phyloP scores from a whole-genome alignment of 2,113 vertebrate genomes.

The Oreochromis tanganicae region DNA sequence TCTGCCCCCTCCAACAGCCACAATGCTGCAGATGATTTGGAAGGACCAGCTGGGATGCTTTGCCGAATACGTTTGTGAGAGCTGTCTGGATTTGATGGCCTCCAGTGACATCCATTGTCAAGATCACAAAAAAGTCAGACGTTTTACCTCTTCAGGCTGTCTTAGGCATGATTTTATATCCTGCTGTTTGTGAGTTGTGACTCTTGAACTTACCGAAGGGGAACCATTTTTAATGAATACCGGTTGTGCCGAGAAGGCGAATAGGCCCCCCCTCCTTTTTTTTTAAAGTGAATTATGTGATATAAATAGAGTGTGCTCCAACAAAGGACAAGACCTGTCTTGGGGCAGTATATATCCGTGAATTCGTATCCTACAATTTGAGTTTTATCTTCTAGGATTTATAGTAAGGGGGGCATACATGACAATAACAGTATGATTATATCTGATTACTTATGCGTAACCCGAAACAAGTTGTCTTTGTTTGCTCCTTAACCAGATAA shows the following conservation, averaged over 20 bases:
- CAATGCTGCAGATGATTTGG: conserved; percentile 4
- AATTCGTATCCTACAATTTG: background rate
- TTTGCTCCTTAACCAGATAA: background rate
- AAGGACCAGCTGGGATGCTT: background rate
- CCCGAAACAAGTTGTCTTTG: background rate
- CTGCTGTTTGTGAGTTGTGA: conserved; percentile 30
- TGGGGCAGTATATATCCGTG: background rate
- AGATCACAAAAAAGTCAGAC: conserved; percentile 41
- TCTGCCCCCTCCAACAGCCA: background rate
- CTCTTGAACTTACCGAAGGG: conserved; percentile 21
- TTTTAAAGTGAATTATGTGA: background rate
- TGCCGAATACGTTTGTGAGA: conserved; percentile 25
- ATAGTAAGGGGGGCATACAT: background rate
- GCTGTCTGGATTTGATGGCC: conserved; percentile 31
- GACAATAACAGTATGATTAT: background rate
- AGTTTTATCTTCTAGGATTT: background rate
- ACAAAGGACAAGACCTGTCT: background rate
- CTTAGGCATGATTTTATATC: conserved; percentile 22
- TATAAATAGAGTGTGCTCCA: background rate
- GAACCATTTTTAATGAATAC: conserved; percentile 34
- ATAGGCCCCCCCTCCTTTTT: background rate
- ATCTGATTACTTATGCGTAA: background rate
- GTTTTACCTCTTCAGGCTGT: conserved; percentile 9
- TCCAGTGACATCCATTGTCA: conserved; percentile 18
- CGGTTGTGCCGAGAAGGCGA: background rate